Evolutionary conservation across 2,797 vertebrate genomes (phyloP).

Genomic region (Spea hammondii): DNA sequence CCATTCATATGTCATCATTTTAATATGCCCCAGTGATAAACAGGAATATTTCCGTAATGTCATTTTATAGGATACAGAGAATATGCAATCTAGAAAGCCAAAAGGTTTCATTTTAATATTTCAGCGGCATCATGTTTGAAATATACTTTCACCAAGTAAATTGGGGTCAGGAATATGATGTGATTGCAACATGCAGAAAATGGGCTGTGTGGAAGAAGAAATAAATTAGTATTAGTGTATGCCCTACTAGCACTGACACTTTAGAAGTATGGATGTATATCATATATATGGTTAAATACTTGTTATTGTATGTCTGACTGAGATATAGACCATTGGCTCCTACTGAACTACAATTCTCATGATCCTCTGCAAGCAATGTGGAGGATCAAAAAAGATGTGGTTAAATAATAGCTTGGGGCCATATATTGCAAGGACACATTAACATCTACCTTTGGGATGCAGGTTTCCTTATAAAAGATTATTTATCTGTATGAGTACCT

Average conservation of each 20-base stretch:
- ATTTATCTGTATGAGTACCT: no score
- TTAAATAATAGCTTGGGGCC: no score
- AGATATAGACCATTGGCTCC: no score
- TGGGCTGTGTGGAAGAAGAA: neutral
- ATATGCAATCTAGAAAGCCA: conserved; percentile 4
- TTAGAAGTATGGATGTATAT: no score
- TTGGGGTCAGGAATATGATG: conserved; percentile 10
- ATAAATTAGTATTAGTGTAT: neutral
- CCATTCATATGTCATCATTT: conserved; percentile 57
- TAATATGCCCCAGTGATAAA: conserved; percentile 48
- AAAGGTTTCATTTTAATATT: conserved; percentile 27
- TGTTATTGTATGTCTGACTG: no score
- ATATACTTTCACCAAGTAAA: conserved; percentile 5
- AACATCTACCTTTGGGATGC: no score
- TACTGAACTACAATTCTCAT: no score
- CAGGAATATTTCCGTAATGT: conserved; percentile 37
- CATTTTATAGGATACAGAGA: conserved; percentile 23
- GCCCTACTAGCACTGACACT: neutral
- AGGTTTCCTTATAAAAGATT: no score
- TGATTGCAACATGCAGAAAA: neutral
- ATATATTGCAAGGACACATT: no score
- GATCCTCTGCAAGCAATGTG: no score
- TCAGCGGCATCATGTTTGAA: conserved; percentile 22
- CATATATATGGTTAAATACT: no score
- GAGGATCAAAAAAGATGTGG: no score